Evolutionary conservation across 2,113 vertebrate species (phyloP).

Genomic region (Nycticryphes semicollaris): DNA sequence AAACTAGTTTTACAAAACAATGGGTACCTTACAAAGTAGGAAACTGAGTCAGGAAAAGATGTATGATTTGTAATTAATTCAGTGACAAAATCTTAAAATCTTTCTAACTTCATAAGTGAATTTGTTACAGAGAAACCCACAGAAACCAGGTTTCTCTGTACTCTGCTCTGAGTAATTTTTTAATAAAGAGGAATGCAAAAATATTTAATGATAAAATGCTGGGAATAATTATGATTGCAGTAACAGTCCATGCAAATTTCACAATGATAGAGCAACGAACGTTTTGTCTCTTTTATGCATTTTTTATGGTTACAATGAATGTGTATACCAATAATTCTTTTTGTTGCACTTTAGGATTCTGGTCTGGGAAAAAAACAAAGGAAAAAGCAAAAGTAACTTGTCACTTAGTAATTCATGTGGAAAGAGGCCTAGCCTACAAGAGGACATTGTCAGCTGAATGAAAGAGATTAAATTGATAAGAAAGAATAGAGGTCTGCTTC

Average conservation of each 20-base stretch:
- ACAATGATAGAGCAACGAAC: background rate
- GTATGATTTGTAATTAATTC: background rate
- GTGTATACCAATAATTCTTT: background rate
- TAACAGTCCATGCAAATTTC: background rate
- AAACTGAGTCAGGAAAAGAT: background rate
- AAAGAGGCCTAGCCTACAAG: slow-evolving; percentile 33
- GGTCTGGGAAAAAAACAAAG: background rate
- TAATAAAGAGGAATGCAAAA: background rate
- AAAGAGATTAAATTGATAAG: slow-evolving; percentile 59
- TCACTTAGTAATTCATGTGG: slow-evolving; percentile 45
- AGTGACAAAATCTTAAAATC: background rate
- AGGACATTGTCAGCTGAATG: slow-evolving; percentile 41
- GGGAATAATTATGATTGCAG: background rate
- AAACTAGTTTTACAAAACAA: rapidly evolving
- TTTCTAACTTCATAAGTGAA: background rate
- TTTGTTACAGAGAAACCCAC: background rate
- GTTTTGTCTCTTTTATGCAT: background rate
- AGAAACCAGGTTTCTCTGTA: background rate
- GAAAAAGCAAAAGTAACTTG: slow-evolving; percentile 28
- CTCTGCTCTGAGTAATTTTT: background rate
- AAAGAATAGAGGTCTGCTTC: slow-evolving; percentile 41
- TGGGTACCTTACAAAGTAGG: background rate
- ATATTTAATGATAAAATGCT: background rate
- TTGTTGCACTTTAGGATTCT: background rate
- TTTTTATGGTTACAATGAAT: background rate